These are phyloP conservation scores for Apaloderma vittatum DNA, from an alignment of 2,113 vertebrate genomes.

Conservation along the genomic window DNA sequence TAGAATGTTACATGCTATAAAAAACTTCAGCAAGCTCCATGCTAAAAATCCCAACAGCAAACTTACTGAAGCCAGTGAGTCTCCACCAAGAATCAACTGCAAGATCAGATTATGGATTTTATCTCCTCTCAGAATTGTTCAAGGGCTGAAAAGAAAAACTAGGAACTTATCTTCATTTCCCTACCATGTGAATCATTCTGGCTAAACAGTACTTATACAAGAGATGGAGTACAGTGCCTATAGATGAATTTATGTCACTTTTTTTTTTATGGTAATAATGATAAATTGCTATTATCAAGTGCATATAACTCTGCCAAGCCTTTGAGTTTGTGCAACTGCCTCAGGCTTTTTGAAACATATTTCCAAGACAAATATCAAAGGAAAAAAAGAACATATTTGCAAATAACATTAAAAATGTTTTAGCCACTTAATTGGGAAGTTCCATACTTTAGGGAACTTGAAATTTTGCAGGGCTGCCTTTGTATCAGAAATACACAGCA, in stretches of 20 bases:
- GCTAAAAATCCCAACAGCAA: neutral
- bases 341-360: neutral
- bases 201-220: neutral
- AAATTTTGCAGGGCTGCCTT: slow-evolving; percentile 19
- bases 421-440: neutral
- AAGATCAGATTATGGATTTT: neutral
- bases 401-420: neutral
- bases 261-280: neutral
- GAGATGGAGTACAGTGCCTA: neutral
- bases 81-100: neutral
- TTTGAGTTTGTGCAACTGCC: neutral
- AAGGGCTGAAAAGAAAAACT: neutral
- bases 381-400: neutral
- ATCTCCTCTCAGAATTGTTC: neutral
- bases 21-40: neutral
- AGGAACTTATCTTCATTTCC: neutral
- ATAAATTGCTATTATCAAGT: neutral
- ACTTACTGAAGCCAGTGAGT: neutral
- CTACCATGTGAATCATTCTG: neutral
- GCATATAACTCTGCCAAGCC: neutral
- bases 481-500: neutral
- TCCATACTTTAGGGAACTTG: neutral
- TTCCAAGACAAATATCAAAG: slow-evolving; percentile 18
- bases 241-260: neutral
- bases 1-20: neutral